A percentile compares a stretch with the other conserved stretches of the same genome.
These are phyloP conservation scores for Miniopterus natalensis DNA, from an alignment of 2,113 vertebrate species.

Conservation along the genomic window DNA sequence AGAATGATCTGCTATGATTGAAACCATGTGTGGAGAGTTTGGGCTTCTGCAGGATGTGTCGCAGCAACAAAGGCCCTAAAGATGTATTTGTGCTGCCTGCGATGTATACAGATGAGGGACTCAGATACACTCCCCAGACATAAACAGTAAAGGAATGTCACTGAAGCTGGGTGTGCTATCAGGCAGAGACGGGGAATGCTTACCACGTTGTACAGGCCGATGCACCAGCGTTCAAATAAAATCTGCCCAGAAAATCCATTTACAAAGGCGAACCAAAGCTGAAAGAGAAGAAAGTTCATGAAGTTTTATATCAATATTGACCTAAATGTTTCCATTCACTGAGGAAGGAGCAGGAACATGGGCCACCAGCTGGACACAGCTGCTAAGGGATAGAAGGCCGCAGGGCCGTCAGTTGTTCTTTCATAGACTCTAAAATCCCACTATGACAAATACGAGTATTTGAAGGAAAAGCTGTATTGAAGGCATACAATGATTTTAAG, in stretches of 20 bases:
- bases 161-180: background rate
- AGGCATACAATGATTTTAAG: background rate
- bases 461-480: background rate
- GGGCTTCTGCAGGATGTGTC: constrained; percentile 80
- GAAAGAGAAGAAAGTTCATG: constrained; percentile 88
- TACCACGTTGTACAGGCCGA: constrained; percentile 99
- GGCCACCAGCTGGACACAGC: constrained; percentile 85
- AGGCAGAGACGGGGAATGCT: constrained; percentile 84
- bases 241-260: constrained; percentile 99
- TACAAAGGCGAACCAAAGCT: constrained; percentile 99
- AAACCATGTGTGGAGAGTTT: constrained; percentile 81
- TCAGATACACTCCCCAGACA: constrained; percentile 76
- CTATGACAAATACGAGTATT: background rate
- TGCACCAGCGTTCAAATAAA: constrained; percentile 99
- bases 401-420: constrained; percentile 53
- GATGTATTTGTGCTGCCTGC: constrained; percentile 72
- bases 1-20: constrained; percentile 83
- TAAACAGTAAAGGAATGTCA: constrained; percentile 80
- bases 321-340: constrained; percentile 79
- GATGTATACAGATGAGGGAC: constrained; percentile 71
- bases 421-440: constrained; percentile 50
- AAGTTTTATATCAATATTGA: constrained; percentile 85
- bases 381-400: constrained; percentile 69
- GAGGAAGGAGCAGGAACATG: constrained; percentile 68
- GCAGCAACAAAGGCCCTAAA: constrained; percentile 66